Base-by-base conservation (phyloP, 2,113 vertebrate species). In the Catharus minimus region DNA sequence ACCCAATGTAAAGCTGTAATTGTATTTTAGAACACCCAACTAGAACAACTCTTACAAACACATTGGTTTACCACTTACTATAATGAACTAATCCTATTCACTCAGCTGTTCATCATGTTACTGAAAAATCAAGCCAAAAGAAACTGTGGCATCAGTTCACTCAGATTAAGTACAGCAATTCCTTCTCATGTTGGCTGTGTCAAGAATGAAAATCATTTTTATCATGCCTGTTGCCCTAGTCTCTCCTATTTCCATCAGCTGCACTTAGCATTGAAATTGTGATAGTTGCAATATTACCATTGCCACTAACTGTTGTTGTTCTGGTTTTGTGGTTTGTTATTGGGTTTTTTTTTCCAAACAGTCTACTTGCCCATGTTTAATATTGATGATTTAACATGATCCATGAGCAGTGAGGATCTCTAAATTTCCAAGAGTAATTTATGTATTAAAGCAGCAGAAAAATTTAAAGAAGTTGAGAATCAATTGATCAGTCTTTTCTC, bases 61-160 rank as follows among this genome's bases (percentile, higher is more conserved):
- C 36, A 60, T 7, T 64, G 56, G 26, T 50, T 89, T 71, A 71
- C 41, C 67, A 47, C 27, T 72, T 71, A 83, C 39, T 77, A 30
- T 33, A 84, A 84, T 43, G 21, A 94, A 58, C 39, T 77, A 82
- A 90, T 79, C 53, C 41, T 76, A 36, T 64, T 83, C 55, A 73
- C 26, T 82, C 81, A 67, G 53, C 39, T 74, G 60, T 66, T 94
- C 65, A 68, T 71, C 41, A 36, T 13, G 18, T 33, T 76, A 41
- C 38, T 82, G 56, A 80, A 93, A 89, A 91, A 80, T 39, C 50
- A 91, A 58, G 75, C 11, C 78, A 91, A 86, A 88, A 88, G 64
- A 57, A 94, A 94, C 43, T 7, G 53, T 53, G 44, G 44, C 71
- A 57, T 69, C 46, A 33, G 27, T 66, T 89, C 36, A 65, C 50